Evolutionary conservation across 2,888 invertebrate species (phyloP), one percentile per base, ranked within the genome.

Genomic region (Eupithecia subumbrata): DNA sequence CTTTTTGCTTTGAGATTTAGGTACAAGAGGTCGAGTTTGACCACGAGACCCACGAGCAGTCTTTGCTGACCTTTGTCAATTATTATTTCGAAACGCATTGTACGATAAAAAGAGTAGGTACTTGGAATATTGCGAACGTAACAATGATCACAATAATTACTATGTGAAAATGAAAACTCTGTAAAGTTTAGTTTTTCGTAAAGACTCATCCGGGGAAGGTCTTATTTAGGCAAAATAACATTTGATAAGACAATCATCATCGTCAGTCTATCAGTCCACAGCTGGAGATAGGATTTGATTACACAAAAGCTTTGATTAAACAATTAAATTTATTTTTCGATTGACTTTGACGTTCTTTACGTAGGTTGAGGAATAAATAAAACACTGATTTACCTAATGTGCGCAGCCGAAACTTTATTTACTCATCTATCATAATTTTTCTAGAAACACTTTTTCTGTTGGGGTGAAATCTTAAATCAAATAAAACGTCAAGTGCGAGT

Each of bases 31-130:
- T 74, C 73, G 9, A 76, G 79, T 75, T 75, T 74, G 71, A 80
- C 76, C 72, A 79, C 76, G 77, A 75, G 73, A 75, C 72, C 74
- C 81, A 84, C 85, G 87, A 85, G 83, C 84, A 87, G 81, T 86
- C 86, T 86, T 87, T 82, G 84, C 81, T 86, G 90, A 91, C 91
- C 89, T 92, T 89, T 90, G 85, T 79, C 82, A 82, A 84, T 86
- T 86, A 78, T 82, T 77, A 84, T 92, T 91, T 89, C 88, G 89
- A 90, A 90, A 92, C 88, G 75, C 84, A 85, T 85, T 86, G 87
- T 90, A 88, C 76, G 56, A 77, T 76, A 71, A 78, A 77, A 37
- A 37, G 37, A n/a, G 76, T 68, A 70, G 77, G 76, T 76, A 77
- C 77, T 66, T 78, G 76, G 75, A 76, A 77, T 78, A 66, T 78